A percentile compares a stretch with the other conserved stretches of the same genome.
Conservation (phyloP, 2,888 invertebrate genomes). For the Drosophila nigritarsus region DNA sequence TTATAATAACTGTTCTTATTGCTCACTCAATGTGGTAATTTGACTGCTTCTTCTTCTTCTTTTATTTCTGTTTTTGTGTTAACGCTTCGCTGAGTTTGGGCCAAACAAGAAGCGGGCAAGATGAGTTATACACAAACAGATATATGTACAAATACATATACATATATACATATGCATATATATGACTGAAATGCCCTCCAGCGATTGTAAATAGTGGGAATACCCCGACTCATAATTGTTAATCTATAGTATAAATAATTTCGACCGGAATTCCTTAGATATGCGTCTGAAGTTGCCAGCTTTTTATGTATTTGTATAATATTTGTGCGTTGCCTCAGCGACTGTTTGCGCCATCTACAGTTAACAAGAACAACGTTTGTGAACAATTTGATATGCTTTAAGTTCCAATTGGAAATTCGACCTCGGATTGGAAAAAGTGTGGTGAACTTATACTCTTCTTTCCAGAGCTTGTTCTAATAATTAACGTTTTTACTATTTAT, state of each 20-base stretch:
- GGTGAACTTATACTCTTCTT: not conserved
- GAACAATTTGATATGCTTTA: not conserved
- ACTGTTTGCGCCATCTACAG: not conserved
- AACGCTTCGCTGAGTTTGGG: slow-evolving; percentile 43
- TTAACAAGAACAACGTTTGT: not conserved
- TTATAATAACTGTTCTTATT: slow-evolving; percentile 2
- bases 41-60: not conserved
- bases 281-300: not conserved
- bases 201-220: slow-evolving; percentile 5
- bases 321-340: not conserved
- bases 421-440: not conserved
- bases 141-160: not conserved
- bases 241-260: not conserved
- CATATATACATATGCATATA: not conserved
- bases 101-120: slow-evolving; percentile 12
- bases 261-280: not conserved
- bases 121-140: not conserved
- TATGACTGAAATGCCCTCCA: slow-evolving; percentile 11
- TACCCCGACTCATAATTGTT: slow-evolving; percentile 6
- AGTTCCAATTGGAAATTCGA: not conserved
- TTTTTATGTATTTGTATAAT: not conserved
- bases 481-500: not conserved
- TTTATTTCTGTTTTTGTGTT: not conserved
- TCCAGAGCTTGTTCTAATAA: not conserved
- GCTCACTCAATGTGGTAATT: slow-evolving; percentile 21